phyloP scores from a whole-genome alignment of 1,140 invertebrate genomes.

The Drosophila takahashii region DNA sequence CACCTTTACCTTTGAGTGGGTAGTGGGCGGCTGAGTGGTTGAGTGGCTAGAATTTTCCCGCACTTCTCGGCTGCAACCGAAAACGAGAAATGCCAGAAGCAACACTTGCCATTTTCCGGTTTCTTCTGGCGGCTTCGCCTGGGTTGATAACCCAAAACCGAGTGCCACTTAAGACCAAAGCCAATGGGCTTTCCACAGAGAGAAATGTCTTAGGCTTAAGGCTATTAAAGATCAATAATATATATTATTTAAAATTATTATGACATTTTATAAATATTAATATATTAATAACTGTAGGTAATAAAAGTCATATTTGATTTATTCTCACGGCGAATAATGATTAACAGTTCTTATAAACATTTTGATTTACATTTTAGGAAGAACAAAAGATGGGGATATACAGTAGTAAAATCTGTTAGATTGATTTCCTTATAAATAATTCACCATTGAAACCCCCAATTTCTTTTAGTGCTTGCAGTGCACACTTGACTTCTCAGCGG shows the following conservation, averaged over 20 bases:
- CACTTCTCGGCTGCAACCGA: slow-evolving; percentile 41
- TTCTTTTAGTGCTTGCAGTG: slow-evolving; percentile 4
- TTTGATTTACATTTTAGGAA: no score
- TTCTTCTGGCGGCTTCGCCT: slow-evolving; percentile 41
- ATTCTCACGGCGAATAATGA: no score
- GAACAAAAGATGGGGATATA: no score
- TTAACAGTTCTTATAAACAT: not conserved
- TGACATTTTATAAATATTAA: no score
- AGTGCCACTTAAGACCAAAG: slow-evolving; percentile 73
- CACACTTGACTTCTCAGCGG: slow-evolving; percentile 3
- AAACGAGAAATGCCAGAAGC: slow-evolving; percentile 63
- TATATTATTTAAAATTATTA: no score
- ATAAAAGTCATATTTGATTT: no score
- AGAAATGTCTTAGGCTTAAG: slow-evolving; percentile 4
- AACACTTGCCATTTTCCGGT: slow-evolving; percentile 22
- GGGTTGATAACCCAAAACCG: slow-evolving; percentile 72
- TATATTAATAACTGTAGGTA: no score
- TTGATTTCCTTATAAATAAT: not conserved
- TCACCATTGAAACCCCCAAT: not conserved
- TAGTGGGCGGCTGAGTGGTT: slow-evolving; percentile 10
- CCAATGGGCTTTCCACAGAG: slow-evolving; percentile 51
- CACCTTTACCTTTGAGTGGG: slow-evolving; percentile 32
- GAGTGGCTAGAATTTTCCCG: slow-evolving; percentile 1
- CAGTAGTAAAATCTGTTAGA: no score
- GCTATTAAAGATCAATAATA: not conserved